A percentile compares a stretch with the other conserved stretches of the same genome.
phyloP scores from a whole-genome alignment of 2,113 vertebrate genomes.

The Scomber colias region DNA sequence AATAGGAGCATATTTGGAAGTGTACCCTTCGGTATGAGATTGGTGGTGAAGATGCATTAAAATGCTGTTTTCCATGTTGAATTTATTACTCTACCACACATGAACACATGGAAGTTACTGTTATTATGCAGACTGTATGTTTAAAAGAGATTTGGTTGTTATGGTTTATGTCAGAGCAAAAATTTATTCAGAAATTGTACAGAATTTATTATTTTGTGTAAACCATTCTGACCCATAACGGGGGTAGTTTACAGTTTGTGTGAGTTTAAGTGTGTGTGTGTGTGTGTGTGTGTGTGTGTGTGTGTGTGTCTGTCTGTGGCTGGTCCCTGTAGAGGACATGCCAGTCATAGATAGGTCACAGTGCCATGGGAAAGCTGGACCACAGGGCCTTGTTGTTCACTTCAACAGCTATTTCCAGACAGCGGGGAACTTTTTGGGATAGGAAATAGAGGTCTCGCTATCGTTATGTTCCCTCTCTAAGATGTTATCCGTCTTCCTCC shows the following conservation, averaged over 20 bases:
- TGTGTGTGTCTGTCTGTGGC: constrained; percentile 37
- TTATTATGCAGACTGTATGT: no score
- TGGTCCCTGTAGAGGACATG: constrained; percentile 68
- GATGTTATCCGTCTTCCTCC: constrained; percentile 80
- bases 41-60: not conserved
- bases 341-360: constrained; percentile 80
- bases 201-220: not conserved
- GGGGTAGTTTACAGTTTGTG: constrained; percentile 24
- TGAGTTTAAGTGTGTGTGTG: constrained; percentile 12
- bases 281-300: constrained; percentile 2
- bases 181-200: constrained; percentile 3
- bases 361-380: constrained; percentile 84
- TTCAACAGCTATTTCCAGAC: constrained; percentile 81
- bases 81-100: not conserved
- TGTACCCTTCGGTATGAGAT: not conserved
- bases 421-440: constrained; percentile 66
- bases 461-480: constrained; percentile 41
- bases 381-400: constrained; percentile 76
- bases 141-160: not conserved
- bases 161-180: not conserved
- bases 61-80: not conserved
- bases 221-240: constrained; percentile 28
- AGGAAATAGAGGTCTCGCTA: constrained; percentile 74
- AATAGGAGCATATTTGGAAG: not conserved
- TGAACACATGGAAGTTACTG: not conserved